Evolutionary conservation across 2,888 invertebrate genomes (phyloP).

Genomic region (Volucella inflata): DNA sequence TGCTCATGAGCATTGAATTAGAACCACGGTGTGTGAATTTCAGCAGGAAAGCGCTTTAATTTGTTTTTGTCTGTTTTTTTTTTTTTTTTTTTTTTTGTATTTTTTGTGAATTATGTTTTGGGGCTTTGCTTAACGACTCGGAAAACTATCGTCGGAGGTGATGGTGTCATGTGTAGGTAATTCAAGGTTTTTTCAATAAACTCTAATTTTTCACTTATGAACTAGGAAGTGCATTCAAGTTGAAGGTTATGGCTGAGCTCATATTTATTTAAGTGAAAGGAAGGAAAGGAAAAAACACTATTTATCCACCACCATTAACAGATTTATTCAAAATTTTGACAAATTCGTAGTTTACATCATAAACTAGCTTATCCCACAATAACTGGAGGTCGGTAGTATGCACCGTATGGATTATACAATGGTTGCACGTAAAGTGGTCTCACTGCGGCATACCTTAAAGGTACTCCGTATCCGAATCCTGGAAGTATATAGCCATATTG

Average conservation of each 20-base stretch:
- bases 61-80: conserved; percentile 15
- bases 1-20: conserved; percentile 60
- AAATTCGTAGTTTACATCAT: conserved; percentile 22
- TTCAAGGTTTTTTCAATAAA: conserved; percentile 24
- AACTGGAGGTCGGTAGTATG: not conserved
- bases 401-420: conserved; percentile 27
- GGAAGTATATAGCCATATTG: conserved; percentile 34
- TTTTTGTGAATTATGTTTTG: conserved; percentile 56
- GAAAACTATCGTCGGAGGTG: conserved; percentile 40
- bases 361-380: not conserved
- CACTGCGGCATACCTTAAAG: not conserved
- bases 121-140: conserved; percentile 59
- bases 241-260: conserved; percentile 17
- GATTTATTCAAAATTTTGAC: not conserved
- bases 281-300: not conserved
- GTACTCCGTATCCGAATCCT: not conserved
- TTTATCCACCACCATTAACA: not conserved
- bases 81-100: not conserved
- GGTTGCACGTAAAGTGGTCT: not conserved
- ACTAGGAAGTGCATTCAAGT: conserved; percentile 15
- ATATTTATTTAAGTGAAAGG: not conserved
- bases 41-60: conserved; percentile 35
- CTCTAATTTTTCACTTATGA: conserved; percentile 12
- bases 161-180: conserved; percentile 53
- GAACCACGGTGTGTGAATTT: conserved; percentile 57